Conservation (phyloP, 2,888 invertebrate genomes). For the Xanthostigma xanthostigma region DNA sequence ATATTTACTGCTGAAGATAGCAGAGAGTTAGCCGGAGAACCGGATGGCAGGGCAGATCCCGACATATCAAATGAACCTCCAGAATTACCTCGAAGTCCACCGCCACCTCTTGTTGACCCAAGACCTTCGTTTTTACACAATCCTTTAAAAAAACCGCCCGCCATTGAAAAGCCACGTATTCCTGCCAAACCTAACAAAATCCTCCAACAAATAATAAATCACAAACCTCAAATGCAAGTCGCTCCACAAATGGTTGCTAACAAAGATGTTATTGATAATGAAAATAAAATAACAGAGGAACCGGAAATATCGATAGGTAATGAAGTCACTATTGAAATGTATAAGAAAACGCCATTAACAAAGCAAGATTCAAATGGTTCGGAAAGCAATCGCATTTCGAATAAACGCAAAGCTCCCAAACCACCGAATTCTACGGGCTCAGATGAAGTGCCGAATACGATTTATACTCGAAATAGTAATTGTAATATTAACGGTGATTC, state of each 20-base stretch:
- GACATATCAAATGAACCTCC: conserved; percentile 54
- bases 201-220: background rate
- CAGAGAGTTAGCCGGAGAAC: conserved; percentile 68
- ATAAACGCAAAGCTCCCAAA: conserved; percentile 64
- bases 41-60: conserved; percentile 75
- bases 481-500: conserved; percentile 42
- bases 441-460: conserved; percentile 34
- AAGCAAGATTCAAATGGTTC: conserved; percentile 43
- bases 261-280: background rate
- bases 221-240: conserved; percentile 9
- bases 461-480: conserved; percentile 45
- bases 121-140: conserved; percentile 60
- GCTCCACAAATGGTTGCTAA: conserved; percentile 9
- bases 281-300: background rate
- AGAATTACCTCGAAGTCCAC: conserved; percentile 52
- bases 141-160: conserved; percentile 28
- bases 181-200: conserved; percentile 49
- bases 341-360: conserved; percentile 29
- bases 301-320: background rate
- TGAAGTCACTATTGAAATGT: conserved; percentile 9
- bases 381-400: conserved; percentile 27
- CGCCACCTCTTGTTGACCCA: conserved; percentile 43
- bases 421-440: conserved; percentile 39
- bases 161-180: conserved; percentile 45
- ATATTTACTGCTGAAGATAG: conserved; percentile 36